Conservation (phyloP, 2,888 invertebrate species). For the Invenusta paracnida region DNA sequence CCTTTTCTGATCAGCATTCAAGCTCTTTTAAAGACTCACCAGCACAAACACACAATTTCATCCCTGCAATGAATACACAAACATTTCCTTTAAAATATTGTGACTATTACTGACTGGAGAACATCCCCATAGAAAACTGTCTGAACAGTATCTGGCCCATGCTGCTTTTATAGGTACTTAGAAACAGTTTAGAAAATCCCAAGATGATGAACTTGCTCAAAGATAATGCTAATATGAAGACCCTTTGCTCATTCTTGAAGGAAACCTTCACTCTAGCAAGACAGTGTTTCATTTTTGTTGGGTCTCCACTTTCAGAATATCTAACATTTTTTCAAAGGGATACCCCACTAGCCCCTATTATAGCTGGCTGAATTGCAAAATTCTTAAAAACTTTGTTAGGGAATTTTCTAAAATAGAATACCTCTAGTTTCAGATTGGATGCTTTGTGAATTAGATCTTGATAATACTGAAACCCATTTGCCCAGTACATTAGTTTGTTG, state of each 20-base stretch:
- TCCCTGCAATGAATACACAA: not conserved
- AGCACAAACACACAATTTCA: not conserved
- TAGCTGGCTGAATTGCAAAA: not conserved
- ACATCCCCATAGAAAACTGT: too few species aligned
- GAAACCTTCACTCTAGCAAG: not conserved
- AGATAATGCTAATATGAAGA: not conserved
- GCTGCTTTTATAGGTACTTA: too few species aligned
- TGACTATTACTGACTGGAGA: not conserved
- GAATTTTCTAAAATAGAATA: not conserved
- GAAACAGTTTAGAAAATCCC: not conserved
- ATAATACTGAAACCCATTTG: not conserved
- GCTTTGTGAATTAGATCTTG: not conserved
- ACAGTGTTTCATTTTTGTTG: not conserved
- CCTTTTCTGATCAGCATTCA: not conserved
- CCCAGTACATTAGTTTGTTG: not conserved
- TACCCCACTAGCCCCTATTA: not conserved
- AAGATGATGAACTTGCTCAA: not conserved
- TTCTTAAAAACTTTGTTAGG: not conserved
- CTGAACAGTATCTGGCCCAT: too few species aligned
- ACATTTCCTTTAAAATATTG: not conserved
- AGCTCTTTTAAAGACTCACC: too few species aligned
- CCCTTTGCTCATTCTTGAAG: not conserved
- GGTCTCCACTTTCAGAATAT: not conserved
- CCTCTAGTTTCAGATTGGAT: not conserved
- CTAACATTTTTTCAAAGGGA: not conserved